These are phyloP conservation scores for Coptodon rendalli DNA, from an alignment of 2,113 vertebrate species.

Conservation along the genomic window DNA sequence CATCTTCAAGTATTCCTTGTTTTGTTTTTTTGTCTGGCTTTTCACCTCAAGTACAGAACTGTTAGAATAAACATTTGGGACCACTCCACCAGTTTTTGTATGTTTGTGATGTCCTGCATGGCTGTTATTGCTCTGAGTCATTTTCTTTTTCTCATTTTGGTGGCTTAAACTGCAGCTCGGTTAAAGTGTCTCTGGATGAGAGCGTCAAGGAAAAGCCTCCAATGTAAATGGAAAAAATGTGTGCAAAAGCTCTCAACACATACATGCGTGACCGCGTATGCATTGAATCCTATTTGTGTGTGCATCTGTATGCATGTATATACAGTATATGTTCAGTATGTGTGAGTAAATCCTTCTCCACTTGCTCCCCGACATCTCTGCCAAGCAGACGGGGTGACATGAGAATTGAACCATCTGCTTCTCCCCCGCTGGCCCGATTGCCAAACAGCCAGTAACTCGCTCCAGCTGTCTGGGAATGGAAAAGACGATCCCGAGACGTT, in stretches of 20 bases:
- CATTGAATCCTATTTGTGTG: slow-evolving; percentile 11
- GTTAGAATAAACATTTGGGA: background rate
- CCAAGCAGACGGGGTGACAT: slow-evolving; percentile 63
- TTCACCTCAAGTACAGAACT: background rate
- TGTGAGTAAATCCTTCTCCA: slow-evolving; percentile 46
- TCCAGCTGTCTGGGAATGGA: slow-evolving; percentile 60
- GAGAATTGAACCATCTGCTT: slow-evolving; percentile 67
- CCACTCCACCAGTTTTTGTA: background rate
- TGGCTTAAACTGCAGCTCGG: background rate
- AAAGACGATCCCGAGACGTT: slow-evolving; percentile 48
- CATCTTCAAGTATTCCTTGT: background rate
- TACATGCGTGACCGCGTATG: slow-evolving; percentile 9
- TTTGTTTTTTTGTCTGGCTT: background rate
- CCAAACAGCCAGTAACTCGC: slow-evolving; percentile 45
- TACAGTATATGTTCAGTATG: background rate
- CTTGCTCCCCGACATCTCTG: slow-evolving; percentile 42
- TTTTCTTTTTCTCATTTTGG: background rate
- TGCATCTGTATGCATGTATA: slow-evolving; percentile 2
- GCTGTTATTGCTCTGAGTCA: background rate
- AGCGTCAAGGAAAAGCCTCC: background rate
- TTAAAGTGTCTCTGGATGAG: background rate
- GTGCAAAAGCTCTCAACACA: background rate
- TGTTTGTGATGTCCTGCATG: background rate
- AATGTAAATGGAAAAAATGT: slow-evolving; percentile 28
- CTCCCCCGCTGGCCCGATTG: background rate